A percentile compares a stretch with the other conserved stretches of the same genome.
Evolutionary conservation across 2,888 invertebrate species (phyloP).

Genomic region (Stegophylla sp.): DNA sequence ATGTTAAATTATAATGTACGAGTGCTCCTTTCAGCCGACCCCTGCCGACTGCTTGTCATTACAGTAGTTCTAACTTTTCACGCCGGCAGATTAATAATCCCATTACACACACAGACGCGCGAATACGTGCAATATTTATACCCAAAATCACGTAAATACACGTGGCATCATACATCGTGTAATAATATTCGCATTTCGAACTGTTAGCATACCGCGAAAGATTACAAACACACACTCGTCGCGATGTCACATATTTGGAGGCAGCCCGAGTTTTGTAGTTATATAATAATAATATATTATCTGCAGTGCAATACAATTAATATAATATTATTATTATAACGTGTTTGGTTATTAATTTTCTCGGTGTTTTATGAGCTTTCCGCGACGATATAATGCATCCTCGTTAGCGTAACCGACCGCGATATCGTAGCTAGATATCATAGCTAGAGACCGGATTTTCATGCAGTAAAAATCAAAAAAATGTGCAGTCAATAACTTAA

Average conservation of each 20-base stretch:
- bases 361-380: conserved; percentile 20
- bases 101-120: not conserved
- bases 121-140: too few relatives aligned
- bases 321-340: not conserved
- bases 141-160: not conserved
- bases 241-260: not conserved
- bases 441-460: too few relatives aligned
- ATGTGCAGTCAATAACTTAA: too few relatives aligned
- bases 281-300: too few relatives aligned
- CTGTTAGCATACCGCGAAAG: not conserved
- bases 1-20: too few relatives aligned
- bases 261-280: not conserved
- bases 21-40: not conserved
- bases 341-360: conserved; percentile 21
- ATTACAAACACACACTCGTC: not conserved
- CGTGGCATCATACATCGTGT: too few relatives aligned
- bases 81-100: conserved; percentile 12
- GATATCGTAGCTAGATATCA: too few relatives aligned
- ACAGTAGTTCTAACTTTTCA: conserved; percentile 13
- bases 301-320: not conserved
- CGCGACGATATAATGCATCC: conserved; percentile 16
- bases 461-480: too few relatives aligned
- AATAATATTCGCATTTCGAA: conserved; percentile 9
- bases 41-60: conserved; percentile 24
- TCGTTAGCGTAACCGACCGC: too few relatives aligned